Conservation (phyloP, 2,888 invertebrate genomes). For the Athrips mouffetella region DNA sequence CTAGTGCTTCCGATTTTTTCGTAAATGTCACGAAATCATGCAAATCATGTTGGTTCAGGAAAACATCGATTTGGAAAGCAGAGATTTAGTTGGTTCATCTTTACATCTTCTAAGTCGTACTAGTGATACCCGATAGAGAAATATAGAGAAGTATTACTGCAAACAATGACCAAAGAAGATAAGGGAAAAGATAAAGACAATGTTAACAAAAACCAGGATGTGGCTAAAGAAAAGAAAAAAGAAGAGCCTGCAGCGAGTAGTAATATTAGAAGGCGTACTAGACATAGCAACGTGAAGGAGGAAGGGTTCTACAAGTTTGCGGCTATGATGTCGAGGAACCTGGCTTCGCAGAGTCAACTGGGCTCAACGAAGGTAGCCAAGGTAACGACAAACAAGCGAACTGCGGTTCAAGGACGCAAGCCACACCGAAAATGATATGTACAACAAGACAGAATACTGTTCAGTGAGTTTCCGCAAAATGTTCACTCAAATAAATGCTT, state of each 20-base stretch:
- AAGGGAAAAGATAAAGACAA: conserved; percentile 36
- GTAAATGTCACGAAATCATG: background rate
- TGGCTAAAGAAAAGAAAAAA: conserved; percentile 21
- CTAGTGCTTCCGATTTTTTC: too few relatives aligned
- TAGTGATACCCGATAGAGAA: too few relatives aligned
- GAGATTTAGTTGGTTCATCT: too few relatives aligned
- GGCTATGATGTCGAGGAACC: conserved; percentile 47
- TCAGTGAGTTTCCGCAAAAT: conserved; percentile 18
- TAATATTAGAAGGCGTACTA: conserved; percentile 33
- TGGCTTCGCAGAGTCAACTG: conserved; percentile 34
- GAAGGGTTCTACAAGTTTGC: conserved; percentile 53
- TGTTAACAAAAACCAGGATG: conserved; percentile 29
- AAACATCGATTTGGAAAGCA: too few relatives aligned
- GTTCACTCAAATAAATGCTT: conserved; percentile 36
- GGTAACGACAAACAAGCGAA: conserved; percentile 30
- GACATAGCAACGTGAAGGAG: conserved; percentile 45
- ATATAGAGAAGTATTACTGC: background rate
- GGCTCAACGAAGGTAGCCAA: conserved; percentile 31
- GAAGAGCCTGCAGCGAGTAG: conserved; percentile 21
- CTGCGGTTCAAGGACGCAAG: conserved; percentile 32
- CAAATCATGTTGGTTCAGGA: conserved; percentile 13
- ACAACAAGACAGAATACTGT: conserved; percentile 26
- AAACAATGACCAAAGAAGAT: conserved; percentile 34
- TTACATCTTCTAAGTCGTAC: too few relatives aligned
- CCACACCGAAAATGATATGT: conserved; percentile 40